phyloP scores from a whole-genome alignment of 2,797 vertebrate species.

The Cuculus canorus region DNA sequence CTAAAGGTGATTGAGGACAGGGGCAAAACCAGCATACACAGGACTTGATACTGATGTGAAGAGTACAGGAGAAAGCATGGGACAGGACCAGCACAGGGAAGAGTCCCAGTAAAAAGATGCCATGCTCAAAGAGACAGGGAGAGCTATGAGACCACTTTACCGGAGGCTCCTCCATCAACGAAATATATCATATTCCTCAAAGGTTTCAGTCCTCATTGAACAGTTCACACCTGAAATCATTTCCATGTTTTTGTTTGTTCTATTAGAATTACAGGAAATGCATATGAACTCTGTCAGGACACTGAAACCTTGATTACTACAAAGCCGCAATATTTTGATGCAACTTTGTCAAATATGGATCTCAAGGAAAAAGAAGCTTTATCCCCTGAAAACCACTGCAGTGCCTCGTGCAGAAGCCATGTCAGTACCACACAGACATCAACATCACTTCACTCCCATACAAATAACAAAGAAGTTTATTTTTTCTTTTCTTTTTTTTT shows the following conservation, averaged over 20 bases:
- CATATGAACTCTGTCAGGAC: neutral
- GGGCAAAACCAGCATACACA: neutral
- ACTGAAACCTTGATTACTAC: neutral
- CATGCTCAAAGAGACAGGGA: neutral
- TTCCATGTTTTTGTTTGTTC: neutral
- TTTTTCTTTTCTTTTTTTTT: neutral
- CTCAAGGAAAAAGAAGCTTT: neutral
- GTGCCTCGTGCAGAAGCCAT: neutral
- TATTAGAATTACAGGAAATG: neutral
- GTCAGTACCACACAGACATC: neutral
- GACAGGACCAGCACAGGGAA: neutral
- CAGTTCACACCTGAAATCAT: neutral
- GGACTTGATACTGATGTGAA: neutral
- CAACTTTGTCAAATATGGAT: neutral
- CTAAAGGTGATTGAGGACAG: neutral
- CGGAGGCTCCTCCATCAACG: neutral
- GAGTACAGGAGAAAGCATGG: neutral
- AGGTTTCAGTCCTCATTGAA: neutral
- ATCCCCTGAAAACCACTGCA: neutral
- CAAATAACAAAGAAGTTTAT: neutral
- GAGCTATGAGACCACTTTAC: neutral
- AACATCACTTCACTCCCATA: neutral
- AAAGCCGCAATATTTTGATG: neutral
- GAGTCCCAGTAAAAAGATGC: neutral
- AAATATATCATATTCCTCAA: fast-evolving